Base-by-base conservation (phyloP, 2,113 vertebrate genomes). In the Carettochelys insculpta region DNA sequence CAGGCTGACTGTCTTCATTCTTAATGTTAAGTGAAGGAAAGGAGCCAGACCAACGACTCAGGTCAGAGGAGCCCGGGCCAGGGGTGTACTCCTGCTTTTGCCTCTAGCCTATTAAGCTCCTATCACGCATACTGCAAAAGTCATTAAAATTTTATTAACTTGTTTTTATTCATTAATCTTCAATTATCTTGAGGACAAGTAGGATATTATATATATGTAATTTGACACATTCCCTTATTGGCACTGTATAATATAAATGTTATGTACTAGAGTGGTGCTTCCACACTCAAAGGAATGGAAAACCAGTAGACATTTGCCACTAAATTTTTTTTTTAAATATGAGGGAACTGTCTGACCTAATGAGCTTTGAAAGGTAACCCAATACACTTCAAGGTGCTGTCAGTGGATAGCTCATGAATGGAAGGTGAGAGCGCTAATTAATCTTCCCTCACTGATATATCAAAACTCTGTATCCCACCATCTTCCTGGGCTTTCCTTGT, bases 241-340 rank as follows among this genome's bases (percentile, higher is more conserved):
- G 71, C 45, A 82, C 58, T 9, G 6, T 86, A 31, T 17, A 78
- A 14, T n/a, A 75, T 43, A 86, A 83, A 48, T 19, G 45, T 76
- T 58, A 82, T 4, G 8, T 14, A 52, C 48, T 78, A 0, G 34
- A 65, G 58, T 19, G 45, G 25, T 77, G 85, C 19, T 85, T 91
- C 87, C 77, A 27, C 16, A 38, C 19, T 47, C 47, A 65, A 56
- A 73, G 38, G 68, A 51, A 75, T 88, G 31, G 78, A 76, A 82
- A 38, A 0, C 29, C 79, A 22, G 2, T 51, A 47, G 77, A 9
- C 53, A 20, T 31, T 4, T 77, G 10, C 29, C 34, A 41, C 34
- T 52, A 80, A 68, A 71, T 38, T 61, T 61, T 84, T 82, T 82
- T 38, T 75, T 50, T 45, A 41, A 3, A 75, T 45, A 61, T 12